Percentiles rank a stretch among this genome's conserved stretches.
phyloP scores from a whole-genome alignment of 2,113 vertebrate species.

The Dasypus novemcinctus region DNA sequence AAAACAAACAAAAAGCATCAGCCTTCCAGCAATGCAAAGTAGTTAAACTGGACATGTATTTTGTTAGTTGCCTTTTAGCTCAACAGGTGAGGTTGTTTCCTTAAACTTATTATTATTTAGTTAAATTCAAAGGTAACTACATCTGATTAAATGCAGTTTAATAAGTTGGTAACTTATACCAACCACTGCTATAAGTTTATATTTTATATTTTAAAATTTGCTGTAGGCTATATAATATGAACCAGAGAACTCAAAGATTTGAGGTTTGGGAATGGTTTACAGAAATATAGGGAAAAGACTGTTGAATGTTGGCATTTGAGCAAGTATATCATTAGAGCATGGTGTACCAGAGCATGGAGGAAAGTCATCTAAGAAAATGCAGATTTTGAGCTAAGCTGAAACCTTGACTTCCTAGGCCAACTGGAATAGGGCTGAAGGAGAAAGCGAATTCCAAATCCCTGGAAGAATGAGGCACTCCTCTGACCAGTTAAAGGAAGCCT shows the following conservation, averaged over 20 bases:
- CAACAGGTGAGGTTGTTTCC: neutral
- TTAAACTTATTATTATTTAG: neutral
- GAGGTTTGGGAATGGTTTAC: neutral
- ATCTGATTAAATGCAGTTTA: neutral
- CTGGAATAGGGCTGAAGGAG: conserved; percentile 69
- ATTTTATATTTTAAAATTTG: conserved; percentile 13
- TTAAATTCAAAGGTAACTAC: conserved; percentile 21
- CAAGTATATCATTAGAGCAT: neutral
- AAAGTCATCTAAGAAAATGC: neutral
- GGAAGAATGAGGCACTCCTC: conserved; percentile 32
- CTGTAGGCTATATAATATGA: neutral
- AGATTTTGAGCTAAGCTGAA: neutral
- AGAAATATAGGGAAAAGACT: neutral
- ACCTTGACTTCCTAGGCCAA: conserved; percentile 49
- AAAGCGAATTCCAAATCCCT: conserved; percentile 72
- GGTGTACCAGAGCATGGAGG: neutral
- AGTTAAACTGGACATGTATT: neutral
- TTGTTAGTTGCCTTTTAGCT: conserved; percentile 25
- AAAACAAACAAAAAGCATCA: neutral
- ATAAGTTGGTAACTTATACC: neutral
- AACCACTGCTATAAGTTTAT: neutral
- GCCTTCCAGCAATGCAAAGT: neutral
- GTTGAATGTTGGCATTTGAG: neutral
- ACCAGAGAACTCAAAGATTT: neutral
- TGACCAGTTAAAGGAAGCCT: conserved; percentile 48